phyloP scores from a whole-genome alignment of 2,113 vertebrate species.

The Garra rufa region DNA sequence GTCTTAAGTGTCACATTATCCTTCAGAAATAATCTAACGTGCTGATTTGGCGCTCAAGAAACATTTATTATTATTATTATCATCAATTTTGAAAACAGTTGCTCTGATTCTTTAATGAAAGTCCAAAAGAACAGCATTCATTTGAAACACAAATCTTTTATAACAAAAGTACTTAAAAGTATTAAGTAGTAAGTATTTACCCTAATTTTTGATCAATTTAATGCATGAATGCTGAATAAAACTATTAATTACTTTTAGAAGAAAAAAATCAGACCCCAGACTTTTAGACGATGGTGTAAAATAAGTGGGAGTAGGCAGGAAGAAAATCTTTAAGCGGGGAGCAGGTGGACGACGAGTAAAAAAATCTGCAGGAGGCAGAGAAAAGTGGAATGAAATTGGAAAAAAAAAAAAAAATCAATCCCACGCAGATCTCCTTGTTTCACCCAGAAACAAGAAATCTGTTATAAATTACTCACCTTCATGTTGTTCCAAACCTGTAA shows the following conservation, averaged over 20 bases:
- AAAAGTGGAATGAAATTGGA: neutral
- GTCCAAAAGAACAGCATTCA: neutral
- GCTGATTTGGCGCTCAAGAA: neutral
- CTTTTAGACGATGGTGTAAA: neutral
- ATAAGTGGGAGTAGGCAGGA: neutral
- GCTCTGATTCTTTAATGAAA: neutral
- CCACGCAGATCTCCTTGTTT: neutral
- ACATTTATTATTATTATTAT: neutral
- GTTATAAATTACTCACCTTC: too few species aligned
- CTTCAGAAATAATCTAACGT: neutral
- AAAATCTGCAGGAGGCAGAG: neutral
- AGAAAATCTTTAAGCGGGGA: neutral
- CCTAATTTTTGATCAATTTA: neutral
- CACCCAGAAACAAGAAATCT: too few species aligned
- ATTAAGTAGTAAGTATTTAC: neutral
- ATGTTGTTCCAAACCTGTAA: too few species aligned
- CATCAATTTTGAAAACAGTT: neutral
- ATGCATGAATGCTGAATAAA: neutral
- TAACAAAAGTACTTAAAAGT: too few species aligned
- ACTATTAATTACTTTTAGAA: neutral
- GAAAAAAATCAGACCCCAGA: neutral
- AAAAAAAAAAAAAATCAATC: too few species aligned
- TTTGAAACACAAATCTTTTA: neutral
- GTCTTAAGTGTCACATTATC: neutral
- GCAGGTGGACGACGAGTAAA: neutral